phyloP scores from a whole-genome alignment of 1,140 invertebrate genomes.

The Drosophila mojavensis region DNA sequence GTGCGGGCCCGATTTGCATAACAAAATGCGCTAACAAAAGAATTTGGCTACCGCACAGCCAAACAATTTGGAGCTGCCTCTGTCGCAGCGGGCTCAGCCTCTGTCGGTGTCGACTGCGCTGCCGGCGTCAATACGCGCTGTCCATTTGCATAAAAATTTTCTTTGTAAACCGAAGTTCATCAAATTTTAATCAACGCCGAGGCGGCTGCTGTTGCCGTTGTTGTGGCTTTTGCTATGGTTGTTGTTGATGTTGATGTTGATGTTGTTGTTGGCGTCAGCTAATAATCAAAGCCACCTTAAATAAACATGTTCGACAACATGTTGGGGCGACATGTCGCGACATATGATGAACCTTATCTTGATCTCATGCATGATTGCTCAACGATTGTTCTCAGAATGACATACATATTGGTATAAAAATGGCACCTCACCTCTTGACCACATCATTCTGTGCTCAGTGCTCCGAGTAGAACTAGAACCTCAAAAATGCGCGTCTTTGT shows the following conservation, averaged over 20 bases:
- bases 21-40: slow-evolving; percentile 79
- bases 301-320: slow-evolving; percentile 71
- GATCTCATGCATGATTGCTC: slow-evolving; percentile 59
- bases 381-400: slow-evolving; percentile 70
- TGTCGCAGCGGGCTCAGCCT: slow-evolving; percentile 23
- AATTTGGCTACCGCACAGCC: slow-evolving; percentile 73
- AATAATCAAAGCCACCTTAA: slow-evolving; percentile 40
- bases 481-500: slow-evolving; percentile 71
- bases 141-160: slow-evolving; percentile 76
- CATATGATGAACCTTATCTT: slow-evolving; percentile 57
- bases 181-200: slow-evolving; percentile 77
- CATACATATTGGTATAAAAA: slow-evolving; percentile 68
- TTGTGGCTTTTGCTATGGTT: no score
- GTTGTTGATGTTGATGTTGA: no score
- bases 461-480: slow-evolving; percentile 74
- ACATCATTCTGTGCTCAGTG: slow-evolving; percentile 72
- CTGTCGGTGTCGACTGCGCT: slow-evolving; percentile 28
- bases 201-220: slow-evolving; percentile 19
- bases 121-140: slow-evolving; percentile 23
- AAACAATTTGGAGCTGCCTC: slow-evolving; percentile 71
- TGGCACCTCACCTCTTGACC: slow-evolving; percentile 39
- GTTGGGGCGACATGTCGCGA: slow-evolving; percentile 15
- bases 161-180: slow-evolving; percentile 73
- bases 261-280: slow-evolving; percentile 6
- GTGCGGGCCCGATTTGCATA: slow-evolving; percentile 63